These are phyloP conservation scores for Anseranas semipalmata DNA, from an alignment of 2,113 vertebrate species.

Conservation along the genomic window DNA sequence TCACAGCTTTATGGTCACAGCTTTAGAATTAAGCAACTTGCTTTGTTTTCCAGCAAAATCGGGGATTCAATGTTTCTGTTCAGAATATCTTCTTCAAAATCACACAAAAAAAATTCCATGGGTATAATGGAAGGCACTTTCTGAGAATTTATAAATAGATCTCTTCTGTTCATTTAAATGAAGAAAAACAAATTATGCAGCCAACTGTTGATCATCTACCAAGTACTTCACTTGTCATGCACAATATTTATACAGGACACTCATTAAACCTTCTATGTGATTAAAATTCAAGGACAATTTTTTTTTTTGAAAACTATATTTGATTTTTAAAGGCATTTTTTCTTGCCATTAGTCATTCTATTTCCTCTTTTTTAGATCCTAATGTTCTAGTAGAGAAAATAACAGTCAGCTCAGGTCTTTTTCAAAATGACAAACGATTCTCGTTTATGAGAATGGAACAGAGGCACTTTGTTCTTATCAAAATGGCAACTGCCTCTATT, in stretches of 20 bases:
- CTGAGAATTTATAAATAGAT: not conserved
- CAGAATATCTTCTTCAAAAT: not conserved
- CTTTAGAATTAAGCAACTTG: not conserved
- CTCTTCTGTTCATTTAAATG: not conserved
- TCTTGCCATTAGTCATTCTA: slow-evolving; percentile 9
- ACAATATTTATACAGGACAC: not conserved
- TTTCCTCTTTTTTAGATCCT: slow-evolving; percentile 7
- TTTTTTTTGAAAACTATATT: not conserved
- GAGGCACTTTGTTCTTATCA: slow-evolving; percentile 42
- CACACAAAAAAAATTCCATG: not conserved
- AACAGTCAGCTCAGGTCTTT: slow-evolving; percentile 27
- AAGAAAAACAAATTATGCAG: not conserved
- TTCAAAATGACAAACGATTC: slow-evolving; percentile 44
- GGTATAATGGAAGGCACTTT: not conserved
- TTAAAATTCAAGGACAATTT: not conserved
- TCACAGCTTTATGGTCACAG: not conserved
- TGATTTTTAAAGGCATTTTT: slow-evolving; percentile 2
- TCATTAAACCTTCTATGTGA: not conserved
- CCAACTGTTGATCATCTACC: not conserved
- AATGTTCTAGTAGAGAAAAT: slow-evolving; percentile 37
- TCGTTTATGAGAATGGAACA: slow-evolving; percentile 23
- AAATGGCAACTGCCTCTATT: slow-evolving; percentile 13
- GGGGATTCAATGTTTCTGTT: not conserved
- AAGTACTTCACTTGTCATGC: not conserved
- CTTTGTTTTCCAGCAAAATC: not conserved